Evolutionary conservation across 2,113 vertebrate genomes (phyloP).

Genomic region (Leptobrachium ailaonicum): DNA sequence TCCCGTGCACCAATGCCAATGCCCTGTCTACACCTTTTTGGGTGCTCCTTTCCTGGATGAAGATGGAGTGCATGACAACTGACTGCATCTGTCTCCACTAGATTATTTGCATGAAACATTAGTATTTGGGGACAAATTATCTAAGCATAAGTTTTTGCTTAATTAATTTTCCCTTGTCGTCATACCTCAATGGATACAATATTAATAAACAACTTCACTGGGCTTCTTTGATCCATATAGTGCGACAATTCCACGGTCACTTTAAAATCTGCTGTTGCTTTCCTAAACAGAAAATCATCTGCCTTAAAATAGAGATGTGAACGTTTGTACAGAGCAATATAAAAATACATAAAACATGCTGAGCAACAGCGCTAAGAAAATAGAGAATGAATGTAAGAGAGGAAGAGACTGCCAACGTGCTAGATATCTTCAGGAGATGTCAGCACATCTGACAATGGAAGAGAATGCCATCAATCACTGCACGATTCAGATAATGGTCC

Average conservation of each 20-base stretch:
- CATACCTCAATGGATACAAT: too few species aligned
- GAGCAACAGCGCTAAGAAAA: background rate
- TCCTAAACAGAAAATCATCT: background rate
- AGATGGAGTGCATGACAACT: too few species aligned
- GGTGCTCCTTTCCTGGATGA: too few species aligned
- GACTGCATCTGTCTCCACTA: too few species aligned
- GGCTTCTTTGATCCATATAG: too few species aligned
- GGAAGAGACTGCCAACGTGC: background rate
- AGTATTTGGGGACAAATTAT: too few species aligned
- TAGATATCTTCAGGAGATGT: slow-evolving; percentile 2
- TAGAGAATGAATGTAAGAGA: background rate
- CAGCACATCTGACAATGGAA: background rate
- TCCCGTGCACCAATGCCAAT: too few species aligned
- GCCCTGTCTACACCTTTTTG: too few species aligned
- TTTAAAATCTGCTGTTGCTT: background rate
- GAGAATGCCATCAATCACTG: slow-evolving; percentile 5
- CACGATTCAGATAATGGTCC: slow-evolving; percentile 1
- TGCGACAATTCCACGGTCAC: background rate
- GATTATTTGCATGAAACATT: too few species aligned
- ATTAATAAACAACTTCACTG: too few species aligned
- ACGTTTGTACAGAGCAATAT: background rate
- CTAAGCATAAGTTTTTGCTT: too few species aligned
- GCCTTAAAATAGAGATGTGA: background rate
- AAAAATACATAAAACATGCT: background rate
- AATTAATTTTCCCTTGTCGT: too few species aligned